phyloP scores from a whole-genome alignment of 1,140 invertebrate species.

The Caerostris extrusa region DNA sequence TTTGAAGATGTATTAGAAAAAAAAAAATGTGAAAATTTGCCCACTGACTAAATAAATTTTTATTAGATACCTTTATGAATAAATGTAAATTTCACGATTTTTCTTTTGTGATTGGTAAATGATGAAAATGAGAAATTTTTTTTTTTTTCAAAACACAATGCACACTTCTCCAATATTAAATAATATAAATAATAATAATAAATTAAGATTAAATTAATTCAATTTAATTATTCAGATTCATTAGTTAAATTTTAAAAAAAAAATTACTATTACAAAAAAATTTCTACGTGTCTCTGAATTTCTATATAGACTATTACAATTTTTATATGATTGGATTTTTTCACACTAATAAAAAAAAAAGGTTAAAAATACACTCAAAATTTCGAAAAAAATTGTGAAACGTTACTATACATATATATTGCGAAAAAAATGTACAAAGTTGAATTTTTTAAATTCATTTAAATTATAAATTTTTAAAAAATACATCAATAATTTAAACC shows the following conservation, averaged over 20 bases:
- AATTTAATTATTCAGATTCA: background rate
- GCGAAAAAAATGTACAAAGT: background rate
- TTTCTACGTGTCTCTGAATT: constrained; percentile 52
- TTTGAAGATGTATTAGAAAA: background rate
- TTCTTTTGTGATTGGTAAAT: background rate
- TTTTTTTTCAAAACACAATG: background rate
- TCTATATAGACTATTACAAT: constrained; percentile 66
- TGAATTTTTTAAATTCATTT: background rate
- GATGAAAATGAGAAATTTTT: background rate
- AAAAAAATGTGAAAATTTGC: background rate
- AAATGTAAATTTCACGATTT: background rate
- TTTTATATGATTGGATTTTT: constrained; percentile 3
- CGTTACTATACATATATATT: background rate
- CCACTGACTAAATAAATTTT: constrained; percentile 3
- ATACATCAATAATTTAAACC: no score
- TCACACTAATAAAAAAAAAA: background rate
- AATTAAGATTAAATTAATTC: no score
- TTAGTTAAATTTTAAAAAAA: constrained; percentile 12
- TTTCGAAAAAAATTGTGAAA: no score
- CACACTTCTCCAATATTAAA: background rate
- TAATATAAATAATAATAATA: no score
- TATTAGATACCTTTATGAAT: background rate
- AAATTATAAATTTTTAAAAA: background rate
- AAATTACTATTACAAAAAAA: no score
- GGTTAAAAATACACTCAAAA: background rate